phyloP scores from a whole-genome alignment of 2,797 vertebrate genomes.

The Pitangus sulphuratus region DNA sequence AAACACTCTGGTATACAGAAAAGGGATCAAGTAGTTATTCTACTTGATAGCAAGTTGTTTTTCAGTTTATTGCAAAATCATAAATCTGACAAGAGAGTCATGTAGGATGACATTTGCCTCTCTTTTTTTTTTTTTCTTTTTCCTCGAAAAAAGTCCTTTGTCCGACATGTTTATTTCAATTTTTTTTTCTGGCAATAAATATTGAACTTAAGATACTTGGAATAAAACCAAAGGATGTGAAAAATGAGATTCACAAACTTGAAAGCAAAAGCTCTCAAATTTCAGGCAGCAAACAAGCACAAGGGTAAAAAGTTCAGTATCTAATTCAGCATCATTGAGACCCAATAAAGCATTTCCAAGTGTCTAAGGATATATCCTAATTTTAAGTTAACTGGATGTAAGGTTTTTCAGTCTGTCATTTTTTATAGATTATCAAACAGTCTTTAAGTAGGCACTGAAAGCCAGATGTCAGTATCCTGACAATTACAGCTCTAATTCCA shows the following conservation, averaged over 20 bases:
- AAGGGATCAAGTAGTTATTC: not conserved
- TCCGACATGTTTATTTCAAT: not conserved
- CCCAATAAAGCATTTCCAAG: not conserved
- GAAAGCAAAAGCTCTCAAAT: not conserved
- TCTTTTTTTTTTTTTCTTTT: not conserved
- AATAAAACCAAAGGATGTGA: not conserved
- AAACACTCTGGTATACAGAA: not conserved
- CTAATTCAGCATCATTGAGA: not conserved
- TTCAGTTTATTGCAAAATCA: not conserved
- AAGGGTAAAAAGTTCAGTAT: not conserved
- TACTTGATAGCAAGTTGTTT: not conserved
- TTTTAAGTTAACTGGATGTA: not conserved
- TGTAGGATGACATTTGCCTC: not conserved
- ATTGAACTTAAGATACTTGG: not conserved
- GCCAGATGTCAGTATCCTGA: not conserved
- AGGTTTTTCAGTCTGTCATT: not conserved
- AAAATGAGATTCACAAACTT: not conserved
- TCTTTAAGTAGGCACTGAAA: not conserved
- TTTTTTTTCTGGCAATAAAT: not conserved
- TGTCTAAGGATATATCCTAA: not conserved
- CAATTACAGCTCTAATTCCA: not conserved
- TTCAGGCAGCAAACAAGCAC: not conserved
- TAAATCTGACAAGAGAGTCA: not conserved
- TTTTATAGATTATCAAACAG: not conserved
- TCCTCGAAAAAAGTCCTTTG: not conserved